Evolutionary conservation across 2,888 invertebrate genomes (phyloP), one percentile per base, ranked within the genome.

Genomic region (Platycheirus rosarum): DNA sequence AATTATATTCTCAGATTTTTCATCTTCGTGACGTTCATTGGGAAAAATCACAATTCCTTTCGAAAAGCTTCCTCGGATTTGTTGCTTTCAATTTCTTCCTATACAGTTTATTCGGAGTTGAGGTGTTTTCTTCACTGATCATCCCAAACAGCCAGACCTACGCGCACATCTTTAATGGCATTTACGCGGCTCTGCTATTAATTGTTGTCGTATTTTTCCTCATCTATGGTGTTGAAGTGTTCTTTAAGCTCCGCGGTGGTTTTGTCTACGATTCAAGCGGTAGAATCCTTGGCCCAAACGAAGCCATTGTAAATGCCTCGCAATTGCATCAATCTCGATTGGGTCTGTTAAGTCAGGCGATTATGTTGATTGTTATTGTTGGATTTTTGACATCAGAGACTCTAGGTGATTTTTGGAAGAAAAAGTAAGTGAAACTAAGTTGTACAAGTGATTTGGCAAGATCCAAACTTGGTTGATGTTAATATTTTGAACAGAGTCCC

Each of bases 211-310:
- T 97, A 13, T 97, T 97, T 92, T 98, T 97, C 91, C 93, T 98
- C 62, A 97, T 97, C 85, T 98, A 97, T 90, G 97, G 98, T 53
- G 96, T 97, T 16, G 97, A 97, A 91, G 97, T 98, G 7, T 98
- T 94, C 91, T 97, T 98, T 89, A 97, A 97, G 94, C 93, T 96
- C 65, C 95, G 96, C 73, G 97, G 97, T 26, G 96, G 96, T 86
- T 97, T 97, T 89, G 92, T 97, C 80, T 93, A 93, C 88, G 94
- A 95, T 89, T 93, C 94, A 74, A 93, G 93, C 84, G 94, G 93
- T 85, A 93, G 93, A 51, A 93, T 94, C 76, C 85, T 90, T 0
- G 91, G 93, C 73, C 92, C 92, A 23, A 89, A 88, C 66, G 90
- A 90, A 82, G 88, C 89, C 0, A 92, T 92, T 77, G 95, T 96